Conservation (phyloP, 1,140 invertebrate genomes). For the Caerostris extrusa region DNA sequence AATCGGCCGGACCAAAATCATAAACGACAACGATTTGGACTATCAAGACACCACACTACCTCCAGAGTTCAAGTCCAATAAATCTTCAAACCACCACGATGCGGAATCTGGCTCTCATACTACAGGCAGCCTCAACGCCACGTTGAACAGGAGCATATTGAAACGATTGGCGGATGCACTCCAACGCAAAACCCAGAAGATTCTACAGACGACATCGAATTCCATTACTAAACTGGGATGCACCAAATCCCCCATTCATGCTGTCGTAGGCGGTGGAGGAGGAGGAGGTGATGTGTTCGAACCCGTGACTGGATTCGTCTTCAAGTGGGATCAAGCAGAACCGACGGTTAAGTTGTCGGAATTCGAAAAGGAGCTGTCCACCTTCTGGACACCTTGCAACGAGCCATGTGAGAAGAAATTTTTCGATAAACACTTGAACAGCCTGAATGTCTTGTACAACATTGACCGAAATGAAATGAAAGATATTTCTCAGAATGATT, state of each 20-base stretch:
- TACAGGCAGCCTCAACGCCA: conserved; percentile 29
- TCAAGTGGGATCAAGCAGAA: conserved; percentile 72
- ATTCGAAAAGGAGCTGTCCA: conserved; percentile 66
- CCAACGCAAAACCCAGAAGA: conserved; percentile 24
- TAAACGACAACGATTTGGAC: conserved; percentile 67
- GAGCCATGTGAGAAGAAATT: conserved; percentile 65
- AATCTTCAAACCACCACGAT: not conserved
- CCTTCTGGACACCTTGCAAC: conserved; percentile 59
- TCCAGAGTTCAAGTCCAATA: conserved; percentile 39
- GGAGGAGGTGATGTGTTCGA: conserved; percentile 56
- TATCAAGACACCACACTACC: conserved; percentile 30
- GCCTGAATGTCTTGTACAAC: conserved; percentile 66
- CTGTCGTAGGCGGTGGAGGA: not conserved
- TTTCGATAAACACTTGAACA: conserved; percentile 65
- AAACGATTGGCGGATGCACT: conserved; percentile 8
- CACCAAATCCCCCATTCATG: not conserved
- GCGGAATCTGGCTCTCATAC: not conserved
- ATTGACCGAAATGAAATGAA: not conserved
- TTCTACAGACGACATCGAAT: not conserved
- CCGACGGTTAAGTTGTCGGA: conserved; percentile 57
- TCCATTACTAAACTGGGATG: conserved; percentile 9
- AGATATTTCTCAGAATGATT: not conserved
- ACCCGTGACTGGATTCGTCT: conserved; percentile 74
- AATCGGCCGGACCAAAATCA: conserved; percentile 62
- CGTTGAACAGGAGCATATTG: not conserved